A percentile compares a stretch with the other conserved stretches of the same genome.
Evolutionary conservation across 2,888 invertebrate genomes (phyloP).

Genomic region (Dicycla oo): DNA sequence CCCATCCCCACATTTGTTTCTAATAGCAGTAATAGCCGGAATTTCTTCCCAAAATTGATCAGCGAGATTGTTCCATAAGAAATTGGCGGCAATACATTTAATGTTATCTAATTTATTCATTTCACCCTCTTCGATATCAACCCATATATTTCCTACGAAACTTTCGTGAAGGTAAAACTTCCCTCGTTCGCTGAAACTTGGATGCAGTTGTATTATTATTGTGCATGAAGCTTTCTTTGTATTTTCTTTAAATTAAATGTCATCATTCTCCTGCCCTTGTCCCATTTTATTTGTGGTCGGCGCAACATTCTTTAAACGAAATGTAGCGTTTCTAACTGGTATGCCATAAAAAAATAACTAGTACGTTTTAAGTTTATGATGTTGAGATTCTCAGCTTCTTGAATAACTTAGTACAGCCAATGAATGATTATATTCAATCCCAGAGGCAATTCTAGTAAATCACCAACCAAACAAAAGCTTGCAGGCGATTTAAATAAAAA

Average conservation of each 20-base stretch:
- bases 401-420: not conserved
- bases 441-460: conserved; percentile 1
- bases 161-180: conserved; percentile 57
- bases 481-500: conserved; percentile 8
- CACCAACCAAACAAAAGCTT: not conserved
- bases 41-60: conserved; percentile 56
- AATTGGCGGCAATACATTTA: conserved; percentile 67
- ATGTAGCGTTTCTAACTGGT: conserved; percentile 8
- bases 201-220: conserved; percentile 27
- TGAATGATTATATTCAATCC: not conserved
- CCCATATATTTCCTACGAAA: conserved; percentile 64
- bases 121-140: conserved; percentile 57
- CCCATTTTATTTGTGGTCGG: too few relatives aligned
- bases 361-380: not conserved
- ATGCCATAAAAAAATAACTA: not conserved
- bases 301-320: not conserved
- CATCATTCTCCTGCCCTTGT: too few relatives aligned
- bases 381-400: not conserved
- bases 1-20: conserved; percentile 33
- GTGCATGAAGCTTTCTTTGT: not conserved
- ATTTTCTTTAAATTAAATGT: not conserved
- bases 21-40: conserved; percentile 31
- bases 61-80: conserved; percentile 57
- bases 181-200: conserved; percentile 32
- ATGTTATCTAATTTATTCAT: conserved; percentile 73